phyloP scores from a whole-genome alignment of 2,113 vertebrate genomes.

The Megaleporinus macrocephalus region DNA sequence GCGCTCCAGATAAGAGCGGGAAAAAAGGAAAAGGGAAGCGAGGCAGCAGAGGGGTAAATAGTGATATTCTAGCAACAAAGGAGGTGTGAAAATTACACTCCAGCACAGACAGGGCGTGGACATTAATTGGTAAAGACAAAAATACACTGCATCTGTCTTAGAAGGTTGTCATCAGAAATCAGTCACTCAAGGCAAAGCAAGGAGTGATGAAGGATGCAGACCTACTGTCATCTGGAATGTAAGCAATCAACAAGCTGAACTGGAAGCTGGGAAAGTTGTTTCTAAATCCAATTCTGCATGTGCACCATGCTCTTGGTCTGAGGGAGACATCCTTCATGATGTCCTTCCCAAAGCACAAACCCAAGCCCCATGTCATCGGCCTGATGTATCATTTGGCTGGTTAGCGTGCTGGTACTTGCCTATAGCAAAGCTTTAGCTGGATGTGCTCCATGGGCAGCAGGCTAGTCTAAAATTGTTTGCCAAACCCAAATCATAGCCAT shows the following conservation, averaged over 20 bases:
- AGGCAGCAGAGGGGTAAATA: background rate
- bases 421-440: background rate
- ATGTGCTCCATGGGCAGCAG: background rate
- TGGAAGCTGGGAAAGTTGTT: background rate
- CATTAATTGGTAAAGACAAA: background rate
- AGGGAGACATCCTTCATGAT: background rate
- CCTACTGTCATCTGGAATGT: background rate
- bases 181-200: background rate
- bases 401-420: background rate
- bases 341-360: slow-evolving; percentile 9
- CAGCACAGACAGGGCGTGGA: background rate
- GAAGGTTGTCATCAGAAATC: background rate
- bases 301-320: background rate
- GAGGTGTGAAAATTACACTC: background rate
- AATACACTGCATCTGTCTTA: background rate
- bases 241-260: background rate
- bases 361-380: background rate
- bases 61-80: background rate
- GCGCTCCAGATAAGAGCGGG: background rate
- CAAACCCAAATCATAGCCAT: background rate
- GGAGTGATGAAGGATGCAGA: background rate
- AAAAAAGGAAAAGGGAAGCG: background rate
- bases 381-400: background rate
- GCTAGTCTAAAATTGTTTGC: background rate
- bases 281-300: background rate